Percentiles rank a stretch among this genome's conserved stretches.
Conservation (phyloP, 2,797 vertebrate genomes). For the Sebastes baramenuke region DNA sequence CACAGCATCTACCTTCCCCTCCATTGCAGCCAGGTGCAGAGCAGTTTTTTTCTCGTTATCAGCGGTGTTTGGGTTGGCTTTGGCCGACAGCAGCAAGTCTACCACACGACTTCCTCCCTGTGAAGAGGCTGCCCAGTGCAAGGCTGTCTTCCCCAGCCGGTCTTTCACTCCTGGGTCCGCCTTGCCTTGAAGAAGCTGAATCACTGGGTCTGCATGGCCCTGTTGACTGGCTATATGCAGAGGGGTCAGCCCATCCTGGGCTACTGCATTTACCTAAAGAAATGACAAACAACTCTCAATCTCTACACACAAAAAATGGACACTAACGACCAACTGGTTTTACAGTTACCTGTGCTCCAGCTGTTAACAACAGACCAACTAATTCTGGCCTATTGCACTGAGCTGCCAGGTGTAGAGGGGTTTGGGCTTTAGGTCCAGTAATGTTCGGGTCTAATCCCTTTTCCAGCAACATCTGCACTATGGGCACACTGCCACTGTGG, state of each 20-base stretch:
- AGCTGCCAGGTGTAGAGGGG: slow-evolving; percentile 80
- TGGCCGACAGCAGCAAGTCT: slow-evolving; percentile 76
- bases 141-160: slow-evolving; percentile 74
- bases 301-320: neutral
- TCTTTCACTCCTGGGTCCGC: slow-evolving; percentile 76
- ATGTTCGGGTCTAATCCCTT: slow-evolving; percentile 77
- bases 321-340: neutral
- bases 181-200: slow-evolving; percentile 73
- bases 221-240: slow-evolving; percentile 79
- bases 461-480: slow-evolving; percentile 69
- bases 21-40: slow-evolving; percentile 79
- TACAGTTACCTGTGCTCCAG: slow-evolving; percentile 75
- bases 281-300: neutral
- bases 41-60: slow-evolving; percentile 84
- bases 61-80: slow-evolving; percentile 67
- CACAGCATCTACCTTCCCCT: slow-evolving; percentile 61
- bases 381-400: slow-evolving; percentile 66
- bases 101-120: slow-evolving; percentile 58
- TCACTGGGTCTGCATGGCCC: slow-evolving; percentile 68
- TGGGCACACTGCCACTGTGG: slow-evolving; percentile 65
- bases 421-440: slow-evolving; percentile 71
- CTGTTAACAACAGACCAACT: slow-evolving; percentile 61
- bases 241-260: slow-evolving; percentile 75
- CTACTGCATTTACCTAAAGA: slow-evolving; percentile 68
- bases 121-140: slow-evolving; percentile 79